A percentile compares a stretch with the other conserved stretches of the same genome.
Evolutionary conservation across 2,888 invertebrate species (phyloP).

Genomic region (Tromatobia lineatoria): DNA sequence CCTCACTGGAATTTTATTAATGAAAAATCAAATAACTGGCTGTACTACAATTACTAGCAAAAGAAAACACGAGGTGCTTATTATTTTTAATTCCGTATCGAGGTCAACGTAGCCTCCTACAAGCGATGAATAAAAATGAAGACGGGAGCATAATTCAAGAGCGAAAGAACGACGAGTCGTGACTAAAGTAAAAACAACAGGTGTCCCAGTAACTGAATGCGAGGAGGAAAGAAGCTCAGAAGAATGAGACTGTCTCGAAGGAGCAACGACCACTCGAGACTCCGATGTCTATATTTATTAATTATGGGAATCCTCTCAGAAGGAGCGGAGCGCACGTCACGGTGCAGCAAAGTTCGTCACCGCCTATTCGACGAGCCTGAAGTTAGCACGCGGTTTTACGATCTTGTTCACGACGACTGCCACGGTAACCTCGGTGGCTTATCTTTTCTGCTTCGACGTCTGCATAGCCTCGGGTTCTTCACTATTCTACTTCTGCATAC

Average conservation of each 20-base stretch:
- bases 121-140: not conserved
- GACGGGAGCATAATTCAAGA: not conserved
- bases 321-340: not conserved
- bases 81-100: too few species aligned
- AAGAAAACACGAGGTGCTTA: too few species aligned
- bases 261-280: slow-evolving; percentile 2
- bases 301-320: slow-evolving; percentile 60
- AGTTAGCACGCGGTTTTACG: not conserved
- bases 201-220: not conserved
- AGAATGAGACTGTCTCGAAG: not conserved
- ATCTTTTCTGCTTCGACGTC: not conserved
- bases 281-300: slow-evolving; percentile 31
- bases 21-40: too few species aligned
- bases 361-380: not conserved
- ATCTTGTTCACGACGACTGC: not conserved
- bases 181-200: not conserved
- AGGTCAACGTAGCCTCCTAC: not conserved
- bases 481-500: not conserved
- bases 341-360: not conserved
- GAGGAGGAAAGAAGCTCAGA: not conserved
- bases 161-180: not conserved
- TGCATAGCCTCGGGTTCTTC: not conserved
- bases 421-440: not conserved
- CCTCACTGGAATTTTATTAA: too few species aligned
- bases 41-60: too few species aligned